Evolutionary conservation across 2,797 vertebrate species (phyloP), one percentile per base, ranked within the genome.

Genomic region (Peromyscus attwateri): DNA sequence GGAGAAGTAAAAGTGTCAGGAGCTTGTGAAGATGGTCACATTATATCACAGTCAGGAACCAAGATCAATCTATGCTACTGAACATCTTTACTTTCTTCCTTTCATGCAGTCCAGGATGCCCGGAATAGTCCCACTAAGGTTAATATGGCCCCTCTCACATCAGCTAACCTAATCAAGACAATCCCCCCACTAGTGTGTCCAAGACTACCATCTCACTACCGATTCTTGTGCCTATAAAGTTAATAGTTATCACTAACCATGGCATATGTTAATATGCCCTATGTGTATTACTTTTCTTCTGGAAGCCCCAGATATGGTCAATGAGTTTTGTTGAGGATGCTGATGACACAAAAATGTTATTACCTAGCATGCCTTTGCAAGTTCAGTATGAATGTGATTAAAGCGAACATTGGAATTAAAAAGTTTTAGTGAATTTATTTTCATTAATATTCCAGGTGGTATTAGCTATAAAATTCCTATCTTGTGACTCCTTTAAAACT

Each of bases 381-480:
- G 25, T 88, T 80, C 77, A 84, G 3, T 81, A 55, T 57, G 76
- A 23, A 94, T 77, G 46, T 89, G 31, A 91, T 82, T 77, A 49
- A 81, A 88, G 62, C 13, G 6, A 96, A 93, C 40, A 90, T 79
- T 89, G 17, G 19, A 82, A 80, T 34, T 57, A 25, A 29, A 1
- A 21, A 89, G 4, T 70, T 91, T 85, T 52, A 46, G 5, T 80
- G 19, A n/a, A 89, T 83, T 76, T 62, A 73, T 92, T 91, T 90
- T 92, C 19, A 87, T 52, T 73, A 95, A 49, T 94, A 80, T 92
- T 75, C 21, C 73, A 92, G 11, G 4, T 92, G 43, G 2, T 76
- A 5, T 83, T 95, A 87, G 19, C 1, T 93, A 0, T 94, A 84
- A 84, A 95, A 52, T 90, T 55, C 52, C 13, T 0, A 70, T 4